Conservation (phyloP, 1,140 invertebrate species). For the Drosophila jambulina region DNA sequence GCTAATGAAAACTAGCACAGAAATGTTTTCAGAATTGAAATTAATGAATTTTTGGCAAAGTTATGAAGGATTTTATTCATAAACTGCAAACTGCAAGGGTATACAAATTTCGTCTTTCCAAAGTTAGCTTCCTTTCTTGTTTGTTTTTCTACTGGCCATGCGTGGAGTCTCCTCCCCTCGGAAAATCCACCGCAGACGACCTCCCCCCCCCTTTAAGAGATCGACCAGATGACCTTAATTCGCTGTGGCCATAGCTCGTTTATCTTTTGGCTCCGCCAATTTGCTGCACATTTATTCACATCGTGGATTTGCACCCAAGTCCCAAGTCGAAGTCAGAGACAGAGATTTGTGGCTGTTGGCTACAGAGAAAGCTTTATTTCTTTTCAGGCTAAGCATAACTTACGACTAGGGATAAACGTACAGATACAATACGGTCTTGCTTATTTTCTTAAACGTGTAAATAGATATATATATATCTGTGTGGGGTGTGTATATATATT, state of each 20-base stretch:
- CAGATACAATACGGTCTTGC: slow-evolving; percentile 28
- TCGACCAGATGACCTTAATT: slow-evolving; percentile 74
- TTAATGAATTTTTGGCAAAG: too few species aligned
- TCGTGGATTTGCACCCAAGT: slow-evolving; percentile 28
- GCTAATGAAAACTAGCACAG: too few species aligned
- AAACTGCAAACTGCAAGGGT: too few species aligned
- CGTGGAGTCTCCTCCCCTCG: slow-evolving; percentile 42
- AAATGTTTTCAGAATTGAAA: too few species aligned
- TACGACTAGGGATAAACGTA: slow-evolving; percentile 35
- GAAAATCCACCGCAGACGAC: slow-evolving; percentile 19
- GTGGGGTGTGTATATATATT: slow-evolving; percentile 65
- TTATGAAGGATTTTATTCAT: too few species aligned
- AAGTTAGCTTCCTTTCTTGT: too few species aligned
- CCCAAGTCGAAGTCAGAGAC: slow-evolving; percentile 17
- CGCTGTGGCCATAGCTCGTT: slow-evolving; percentile 66
- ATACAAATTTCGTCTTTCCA: too few species aligned
- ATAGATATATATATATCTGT: slow-evolving; percentile 47
- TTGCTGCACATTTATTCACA: slow-evolving; percentile 68
- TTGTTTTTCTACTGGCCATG: slow-evolving; percentile 28
- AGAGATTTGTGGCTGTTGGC: slow-evolving; percentile 52
- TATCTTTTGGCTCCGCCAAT: slow-evolving; percentile 71
- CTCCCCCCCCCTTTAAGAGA: slow-evolving; percentile 19
- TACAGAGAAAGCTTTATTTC: slow-evolving; percentile 75
- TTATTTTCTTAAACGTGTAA: slow-evolving; percentile 49
- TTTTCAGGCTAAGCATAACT: slow-evolving; percentile 49